Evolutionary conservation across 2,888 invertebrate genomes (phyloP), one percentile per base, ranked within the genome.

Genomic region (Endotricha flammealis): DNA sequence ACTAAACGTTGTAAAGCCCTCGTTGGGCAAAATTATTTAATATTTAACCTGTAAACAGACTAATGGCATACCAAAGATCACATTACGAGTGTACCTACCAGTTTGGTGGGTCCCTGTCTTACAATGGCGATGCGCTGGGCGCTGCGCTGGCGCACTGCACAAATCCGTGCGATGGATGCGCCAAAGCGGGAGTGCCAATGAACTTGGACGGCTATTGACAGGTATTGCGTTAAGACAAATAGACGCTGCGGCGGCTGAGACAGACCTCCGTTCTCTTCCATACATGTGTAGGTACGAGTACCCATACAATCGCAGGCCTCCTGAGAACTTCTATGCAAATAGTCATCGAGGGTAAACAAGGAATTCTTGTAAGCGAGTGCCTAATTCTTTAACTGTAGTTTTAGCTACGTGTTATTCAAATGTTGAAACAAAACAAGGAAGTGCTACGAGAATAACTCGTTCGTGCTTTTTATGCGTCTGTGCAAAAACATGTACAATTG

Each of bases 171-270:
- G 68, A 76, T 74, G 68, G 72, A 75, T 78, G 78, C 80, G 81
- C 82, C 72, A 83, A 83, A 81, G 79, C 76, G 64, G 69, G 70
- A 75, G 75, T 80, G 85, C 79, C 83, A 85, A 79, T 83, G 85
- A 83, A 85, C 83, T 82, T 81, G 68, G 75, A 73, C 77, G 77
- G 75, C 72, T 81, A 81, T 85, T 81, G 83, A 85, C 83, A 80
- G 79, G 78, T 81, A 85, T 85, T 82, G 83, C 83, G 83, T 81
- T 82, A 83, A 85, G 73, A 83, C 83, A 83, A 83, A 85, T 75
- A 85, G 66, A 76, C 70, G 79, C 73, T 69, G 73, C 72, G 76
- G 74, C 76, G 73, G 66, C 76, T 74, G 66, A 76, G 75, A 70
- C 73, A 70, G 78, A 77, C 77, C 81, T 71, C 80, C 78, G 79